Base-by-base conservation (phyloP, 2,888 invertebrate species). In the Zelleria hepariella region DNA sequence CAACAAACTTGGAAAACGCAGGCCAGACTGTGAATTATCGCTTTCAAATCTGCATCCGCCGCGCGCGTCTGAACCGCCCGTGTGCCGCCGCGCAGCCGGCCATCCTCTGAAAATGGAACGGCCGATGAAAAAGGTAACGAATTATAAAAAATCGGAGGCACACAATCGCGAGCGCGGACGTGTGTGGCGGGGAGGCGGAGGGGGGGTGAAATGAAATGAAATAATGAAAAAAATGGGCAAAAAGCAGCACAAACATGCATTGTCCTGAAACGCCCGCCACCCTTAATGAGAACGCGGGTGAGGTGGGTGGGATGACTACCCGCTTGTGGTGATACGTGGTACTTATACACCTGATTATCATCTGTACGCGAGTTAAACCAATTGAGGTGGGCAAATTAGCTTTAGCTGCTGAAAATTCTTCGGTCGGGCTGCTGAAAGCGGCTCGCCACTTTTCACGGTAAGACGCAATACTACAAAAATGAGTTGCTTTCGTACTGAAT, bases 221-320 rank as follows among this genome's bases (percentile, higher is more conserved):
- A 87, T 87, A 87, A 88, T 88, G 88, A 86, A 88, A 87, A 87
- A 88, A 88, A 88, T 87, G 87, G 85, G 78, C 86, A 88, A 88
- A 88, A 88, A 88, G 83, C 84, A 87, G 85, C 78, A 86, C 88
- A 87, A 87, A 87, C 87, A 88, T 87, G 88, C 88, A 87, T 87
- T 88, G 88, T 88, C 86, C 86, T 78, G 75, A 67, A 75, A 10
- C 66, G 64, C 78, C 80, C 71, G 67, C 79, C 81, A 66, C 80
- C 81, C 80, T 80, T 86, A 86, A 86, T 86, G 86, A 86, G 86
- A 66, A 77, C n/a, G n/a, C n/a, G n/a, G n/a, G 75, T 68, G 76
- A 64, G 15, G 23, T 21, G 58, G 68, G 68, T 67, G 66, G 68
- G 70, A 66, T 61, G 68, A 61, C 70, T 67, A 68, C 70, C 70